These are phyloP conservation scores for Tenebrio molitor DNA, from an alignment of 1,140 invertebrate genomes.

Conservation along the genomic window DNA sequence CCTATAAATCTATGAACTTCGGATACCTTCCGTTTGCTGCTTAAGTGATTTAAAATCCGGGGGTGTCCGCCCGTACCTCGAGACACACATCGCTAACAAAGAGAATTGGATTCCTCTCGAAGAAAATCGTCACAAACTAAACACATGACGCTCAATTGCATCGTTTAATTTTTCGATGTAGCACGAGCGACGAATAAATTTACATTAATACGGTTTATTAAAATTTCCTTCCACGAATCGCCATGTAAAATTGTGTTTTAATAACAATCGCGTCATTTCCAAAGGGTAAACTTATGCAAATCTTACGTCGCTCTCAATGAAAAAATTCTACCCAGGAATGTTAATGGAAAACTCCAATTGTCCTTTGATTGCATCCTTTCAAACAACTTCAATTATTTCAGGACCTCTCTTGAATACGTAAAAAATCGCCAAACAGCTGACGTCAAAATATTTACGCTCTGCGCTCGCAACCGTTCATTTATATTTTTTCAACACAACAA, in stretches of 20 bases:
- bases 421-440: not conserved
- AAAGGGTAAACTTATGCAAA: constrained; percentile 4
- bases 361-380: constrained; percentile 7
- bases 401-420: not conserved
- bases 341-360: constrained; percentile 4
- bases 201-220: constrained; percentile 9
- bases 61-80: not conserved
- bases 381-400: constrained; percentile 3
- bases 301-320: not conserved
- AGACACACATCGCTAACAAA: not conserved
- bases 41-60: constrained; percentile 30
- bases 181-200: constrained; percentile 5
- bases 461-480: constrained; percentile 1
- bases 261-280: constrained; percentile 5
- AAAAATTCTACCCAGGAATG: not conserved
- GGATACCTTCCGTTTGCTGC: constrained; percentile 8
- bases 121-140: constrained; percentile 9
- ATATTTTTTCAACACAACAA: constrained; percentile 43
- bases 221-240: constrained; percentile 18
- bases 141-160: constrained; percentile 19
- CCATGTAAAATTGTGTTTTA: constrained; percentile 20
- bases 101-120: constrained; percentile 12
- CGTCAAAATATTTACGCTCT: constrained; percentile 23
- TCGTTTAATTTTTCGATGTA: constrained; percentile 13
- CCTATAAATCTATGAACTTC: constrained; percentile 20